phyloP scores from a whole-genome alignment of 2,797 vertebrate species.

The Chaenodraco wilsoni region DNA sequence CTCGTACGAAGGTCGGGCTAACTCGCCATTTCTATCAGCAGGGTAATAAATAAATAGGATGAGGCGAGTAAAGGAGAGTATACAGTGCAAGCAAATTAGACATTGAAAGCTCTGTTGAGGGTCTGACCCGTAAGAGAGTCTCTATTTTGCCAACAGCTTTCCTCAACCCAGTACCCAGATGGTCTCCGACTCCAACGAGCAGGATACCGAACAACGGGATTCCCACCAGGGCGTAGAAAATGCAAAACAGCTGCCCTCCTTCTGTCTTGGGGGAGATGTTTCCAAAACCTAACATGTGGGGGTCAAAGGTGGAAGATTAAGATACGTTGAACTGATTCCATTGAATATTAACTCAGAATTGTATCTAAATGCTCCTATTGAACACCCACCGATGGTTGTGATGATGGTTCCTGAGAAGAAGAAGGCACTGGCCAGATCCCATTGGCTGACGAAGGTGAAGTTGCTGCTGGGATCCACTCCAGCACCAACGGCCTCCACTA shows the following conservation, averaged over 20 bases:
- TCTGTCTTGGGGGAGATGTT: constrained; percentile 91
- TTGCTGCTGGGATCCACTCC: constrained; percentile 85
- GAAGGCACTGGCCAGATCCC: constrained; percentile 91
- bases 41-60: constrained; percentile 12
- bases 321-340: not conserved
- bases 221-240: constrained; percentile 91
- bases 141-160: constrained; percentile 89
- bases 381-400: constrained; percentile 90
- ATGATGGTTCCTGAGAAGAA: constrained; percentile 96
- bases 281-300: constrained; percentile 85
- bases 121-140: constrained; percentile 89
- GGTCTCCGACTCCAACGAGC: constrained; percentile 91
- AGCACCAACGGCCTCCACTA: constrained; percentile 82
- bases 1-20: constrained; percentile 87
- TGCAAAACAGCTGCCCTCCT: constrained; percentile 91
- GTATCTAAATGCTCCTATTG: not conserved
- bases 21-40: constrained; percentile 89
- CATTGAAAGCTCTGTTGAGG: not conserved
- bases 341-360: not conserved
- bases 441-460: constrained; percentile 80
- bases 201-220: constrained; percentile 93
- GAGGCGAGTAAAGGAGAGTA: not conserved
- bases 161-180: constrained; percentile 89
- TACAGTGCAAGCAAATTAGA: not conserved
- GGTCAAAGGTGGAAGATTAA: constrained; percentile 10